Percentiles rank a stretch among this genome's conserved stretches.
Conservation (phyloP, 92 coral and sea anemone genomes). For the Chrysogorgia sp. region DNA sequence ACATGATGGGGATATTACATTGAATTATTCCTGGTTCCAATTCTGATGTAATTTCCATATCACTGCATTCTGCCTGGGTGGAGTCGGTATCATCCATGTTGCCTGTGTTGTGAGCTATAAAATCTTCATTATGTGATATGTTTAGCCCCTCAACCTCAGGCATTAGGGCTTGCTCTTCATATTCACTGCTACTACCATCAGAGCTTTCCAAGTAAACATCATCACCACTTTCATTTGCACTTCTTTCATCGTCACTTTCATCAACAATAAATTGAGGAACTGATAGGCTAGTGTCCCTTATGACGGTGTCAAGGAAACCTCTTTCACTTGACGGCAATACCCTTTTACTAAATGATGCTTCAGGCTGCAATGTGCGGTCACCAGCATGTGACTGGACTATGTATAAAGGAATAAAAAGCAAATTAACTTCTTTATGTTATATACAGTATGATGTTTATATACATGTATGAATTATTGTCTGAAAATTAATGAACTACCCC, state of each 20-base stretch:
- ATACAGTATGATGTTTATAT: too few relatives aligned
- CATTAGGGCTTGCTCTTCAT: conserved; percentile 7
- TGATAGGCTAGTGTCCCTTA: conserved; percentile 23
- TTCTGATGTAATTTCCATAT: conserved; percentile 15
- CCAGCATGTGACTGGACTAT: neutral
- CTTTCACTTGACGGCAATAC: neutral
- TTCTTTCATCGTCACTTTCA: conserved; percentile 12
- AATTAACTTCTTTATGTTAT: too few relatives aligned
- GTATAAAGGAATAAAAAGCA: too few relatives aligned
- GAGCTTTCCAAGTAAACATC: conserved; percentile 22
- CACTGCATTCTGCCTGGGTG: neutral
- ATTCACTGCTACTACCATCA: conserved; percentile 25
- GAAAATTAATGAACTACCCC: too few relatives aligned
- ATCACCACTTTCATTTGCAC: conserved; percentile 18
- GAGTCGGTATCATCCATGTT: neutral
- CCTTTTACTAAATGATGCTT: too few relatives aligned
- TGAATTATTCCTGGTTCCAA: conserved; percentile 30
- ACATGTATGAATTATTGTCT: too few relatives aligned
- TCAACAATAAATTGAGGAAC: neutral
- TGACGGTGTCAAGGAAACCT: conserved; percentile 22
- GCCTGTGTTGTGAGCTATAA: conserved; percentile 13
- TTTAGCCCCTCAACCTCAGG: neutral
- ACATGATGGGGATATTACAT: conserved; percentile 40
- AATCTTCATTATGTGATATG: conserved; percentile 1
- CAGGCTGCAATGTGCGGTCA: neutral